Evolutionary conservation across 1,140 invertebrate species (phyloP).

Genomic region (Zaprionus africanus): DNA sequence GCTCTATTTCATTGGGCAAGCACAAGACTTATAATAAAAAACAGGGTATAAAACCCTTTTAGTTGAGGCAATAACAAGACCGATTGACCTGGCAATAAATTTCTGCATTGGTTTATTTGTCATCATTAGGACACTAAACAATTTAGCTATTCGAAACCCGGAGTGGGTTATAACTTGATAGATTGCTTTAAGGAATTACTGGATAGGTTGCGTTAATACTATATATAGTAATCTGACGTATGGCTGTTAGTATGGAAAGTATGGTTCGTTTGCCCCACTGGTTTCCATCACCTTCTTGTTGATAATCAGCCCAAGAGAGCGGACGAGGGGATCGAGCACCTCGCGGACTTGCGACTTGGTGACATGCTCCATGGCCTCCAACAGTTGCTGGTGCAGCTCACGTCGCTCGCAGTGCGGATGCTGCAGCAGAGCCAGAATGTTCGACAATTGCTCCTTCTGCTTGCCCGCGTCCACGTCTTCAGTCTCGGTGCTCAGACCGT

Average conservation of each 20-base stretch:
- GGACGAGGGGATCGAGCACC: conserved; percentile 67
- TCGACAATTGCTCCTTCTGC: conserved; percentile 17
- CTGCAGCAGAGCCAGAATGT: conserved; percentile 19
- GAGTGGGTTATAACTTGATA: neutral
- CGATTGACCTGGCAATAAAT: neutral
- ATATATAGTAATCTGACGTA: neutral
- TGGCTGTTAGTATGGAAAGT: neutral
- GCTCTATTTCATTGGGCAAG: too few relatives aligned
- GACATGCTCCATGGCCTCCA: conserved; percentile 66
- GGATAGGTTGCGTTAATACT: neutral
- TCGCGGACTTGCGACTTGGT: conserved; percentile 68
- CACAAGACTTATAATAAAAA: too few relatives aligned
- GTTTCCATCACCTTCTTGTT: conserved; percentile 39
- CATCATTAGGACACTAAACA: neutral
- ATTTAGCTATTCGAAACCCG: neutral
- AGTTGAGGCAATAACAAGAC: too few relatives aligned
- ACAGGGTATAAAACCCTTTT: too few relatives aligned
- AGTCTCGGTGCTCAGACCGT: conserved; percentile 19
- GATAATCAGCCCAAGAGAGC: conserved; percentile 53
- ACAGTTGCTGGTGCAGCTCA: conserved; percentile 47
- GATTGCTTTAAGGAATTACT: neutral
- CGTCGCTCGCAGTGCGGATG: conserved; percentile 17
- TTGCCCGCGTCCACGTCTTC: neutral
- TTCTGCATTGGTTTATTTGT: neutral
- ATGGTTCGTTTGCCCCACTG: neutral